Evolutionary conservation across 2,797 vertebrate genomes (phyloP), one percentile per base, ranked within the genome.

Genomic region (Spondyliosoma cantharus): DNA sequence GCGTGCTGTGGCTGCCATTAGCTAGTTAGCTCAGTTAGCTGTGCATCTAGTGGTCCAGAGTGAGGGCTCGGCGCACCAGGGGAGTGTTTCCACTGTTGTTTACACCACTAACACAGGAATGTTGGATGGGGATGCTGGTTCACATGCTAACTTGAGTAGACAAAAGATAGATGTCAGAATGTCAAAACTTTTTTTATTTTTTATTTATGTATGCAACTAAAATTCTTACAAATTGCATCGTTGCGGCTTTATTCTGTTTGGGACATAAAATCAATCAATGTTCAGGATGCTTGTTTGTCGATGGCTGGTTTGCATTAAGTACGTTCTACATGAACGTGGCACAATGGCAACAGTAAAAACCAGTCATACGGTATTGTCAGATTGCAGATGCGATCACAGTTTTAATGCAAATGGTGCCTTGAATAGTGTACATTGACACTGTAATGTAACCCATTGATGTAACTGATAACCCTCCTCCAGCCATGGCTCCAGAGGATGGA

Each of bases 401-500:
- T 78, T 15, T 53, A 4, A 48, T 72, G 12, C 8, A 52, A 14
- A 29, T 29, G 29, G n/a, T 42, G 13, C 11, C 9, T 58, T 58
- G 53, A 64, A 15, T 77, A 3, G 2, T 56, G 7, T 66, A 45
- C 22, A 27, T 60, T 59, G 58, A 74, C 37, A 37, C 60, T 78
- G 82, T 79, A 82, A 90, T 72, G 37, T 71, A 72, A 84, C 60
- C 57, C 7, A 32, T 6, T 76, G 58, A 80, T 75, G 71, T 84
- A 80, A 85, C 82, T 60, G 77, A 86, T 84, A 64, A 74, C 77
- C 53, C 60, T 43, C 82, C 74, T 75, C 11, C 86, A 96, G 92
- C 95, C 65, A 83, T 95, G 65, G 91, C 91, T 2, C 71, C 92
- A n/a, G 95, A 95, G 43, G 96, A 96, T 43, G 95, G 93, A 14